Evolutionary conservation across 2,113 vertebrate genomes (phyloP), one percentile per base, ranked within the genome.

Genomic region (Megaceryle maxima): DNA sequence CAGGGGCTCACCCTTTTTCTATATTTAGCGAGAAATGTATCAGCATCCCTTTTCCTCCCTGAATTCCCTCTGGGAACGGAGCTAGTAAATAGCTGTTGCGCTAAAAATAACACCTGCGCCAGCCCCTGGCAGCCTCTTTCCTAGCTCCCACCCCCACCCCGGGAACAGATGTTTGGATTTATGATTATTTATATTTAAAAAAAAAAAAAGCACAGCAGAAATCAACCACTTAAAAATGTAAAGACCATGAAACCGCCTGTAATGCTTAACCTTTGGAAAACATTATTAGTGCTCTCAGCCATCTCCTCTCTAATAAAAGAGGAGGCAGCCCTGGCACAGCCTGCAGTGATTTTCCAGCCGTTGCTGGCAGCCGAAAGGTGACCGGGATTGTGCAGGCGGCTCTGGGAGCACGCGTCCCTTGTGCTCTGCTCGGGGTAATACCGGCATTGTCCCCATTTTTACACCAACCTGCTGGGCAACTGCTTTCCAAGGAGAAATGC

Each of bases 41-140:
- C 92, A 96, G 80, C 95, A 88, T 95, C 83, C 68, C 53, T 90
- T 88, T 86, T 84, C 60, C 83, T 81, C 55, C 21, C 83, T 26
- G 68, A 81, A 89, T 86, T 93, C 83, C 69, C 60, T 56, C 83
- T 60, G 94, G 94, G 83, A 92, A 39, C 4, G 1, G 83, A 87
- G 60, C 92, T 94, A 13, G 86, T 90, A 94, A 95, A 92, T 88
- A 92, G 86, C 95, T 92, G 72, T 80, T 16, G 53, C 19, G 10
- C 95, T 95, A 96, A 92, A 96, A 96, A 92, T 84, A 94, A 31
- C 89, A 63, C 85, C 68, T 59, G 48, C 67, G 9, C 64, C 76
- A 75, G 72, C 85, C 44, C 1, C 64, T 63, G 74, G 91, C 96
- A 81, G 50, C 72, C 50, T 33, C 46, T 57, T 62, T 56, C 25